Evolutionary conservation across 2,113 vertebrate species (phyloP).

Genomic region (Thunnus thynnus): DNA sequence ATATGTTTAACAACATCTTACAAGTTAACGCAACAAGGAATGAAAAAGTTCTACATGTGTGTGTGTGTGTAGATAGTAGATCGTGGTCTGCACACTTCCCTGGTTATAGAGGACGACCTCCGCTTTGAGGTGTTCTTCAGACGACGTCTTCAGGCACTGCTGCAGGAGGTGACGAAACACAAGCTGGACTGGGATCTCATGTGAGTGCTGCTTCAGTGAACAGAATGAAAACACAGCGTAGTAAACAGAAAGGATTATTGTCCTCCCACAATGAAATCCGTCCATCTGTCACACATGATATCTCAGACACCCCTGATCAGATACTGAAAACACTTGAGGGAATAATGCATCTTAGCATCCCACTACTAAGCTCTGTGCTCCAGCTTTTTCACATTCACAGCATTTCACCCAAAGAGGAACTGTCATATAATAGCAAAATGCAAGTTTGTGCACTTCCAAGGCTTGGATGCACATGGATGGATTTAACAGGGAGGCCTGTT

Average conservation of each 20-base stretch:
- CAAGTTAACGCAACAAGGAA: no score
- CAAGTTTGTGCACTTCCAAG: not conserved
- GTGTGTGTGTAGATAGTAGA: constrained; percentile 83
- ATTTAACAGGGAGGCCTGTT: no score
- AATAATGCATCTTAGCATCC: constrained; percentile 26
- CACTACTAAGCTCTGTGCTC: not conserved
- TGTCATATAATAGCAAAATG: not conserved
- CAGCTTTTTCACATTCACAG: constrained; percentile 18
- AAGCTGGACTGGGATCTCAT: constrained; percentile 93
- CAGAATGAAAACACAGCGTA: constrained; percentile 4
- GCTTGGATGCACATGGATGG: not conserved
- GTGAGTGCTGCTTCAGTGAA: constrained; percentile 79
- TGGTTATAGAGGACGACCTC: constrained; percentile 94
- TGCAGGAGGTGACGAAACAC: constrained; percentile 87
- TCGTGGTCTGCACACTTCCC: constrained; percentile 82
- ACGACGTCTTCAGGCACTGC: constrained; percentile 89
- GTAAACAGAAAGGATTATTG: constrained; percentile 64
- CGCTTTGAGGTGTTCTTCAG: constrained; percentile 96
- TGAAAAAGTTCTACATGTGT: not conserved
- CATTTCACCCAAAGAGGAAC: not conserved
- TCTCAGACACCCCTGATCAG: constrained; percentile 36
- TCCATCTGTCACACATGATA: constrained; percentile 65
- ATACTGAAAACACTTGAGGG: constrained; percentile 30
- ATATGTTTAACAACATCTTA: no score
- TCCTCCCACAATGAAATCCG: constrained; percentile 46